Evolutionary conservation across 1,140 invertebrate species (phyloP), one percentile per base, ranked within the genome.

Genomic region (Portunus trituberculatus): DNA sequence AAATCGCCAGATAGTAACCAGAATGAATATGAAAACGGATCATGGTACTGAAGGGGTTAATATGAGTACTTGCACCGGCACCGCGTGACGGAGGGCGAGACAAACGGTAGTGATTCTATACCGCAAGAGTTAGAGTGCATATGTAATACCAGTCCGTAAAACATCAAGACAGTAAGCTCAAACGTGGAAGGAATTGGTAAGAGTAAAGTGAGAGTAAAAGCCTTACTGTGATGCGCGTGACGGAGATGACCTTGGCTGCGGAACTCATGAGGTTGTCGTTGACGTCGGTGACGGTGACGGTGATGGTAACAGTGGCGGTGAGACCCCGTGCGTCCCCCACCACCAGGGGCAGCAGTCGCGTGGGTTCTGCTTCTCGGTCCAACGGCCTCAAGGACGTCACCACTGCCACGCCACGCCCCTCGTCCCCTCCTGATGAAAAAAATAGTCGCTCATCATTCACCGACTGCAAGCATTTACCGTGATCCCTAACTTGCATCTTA

Each of bases 281-380:
- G 29, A 88, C n/a, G 83, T 96, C 95, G 32, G 92, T 83, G 7
- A 96, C 84, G 20, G 83, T 91, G 95, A 96, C 91, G 31, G 96
- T 89, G 91, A 96, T 39, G 25, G 96, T 95, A 67, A 83, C 94
- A 7, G 96, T 96, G 1, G 98, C 97, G 1, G 98, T 98, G 96
- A 98, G 97, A 0, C 98, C 98, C 96, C 98, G 98, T 0, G 98
- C 98, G 97, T 99, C 99, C 96, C 98, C 98, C 0, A 98, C 98
- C 96, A 99, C 98, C 8, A 99, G 97, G 0, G 98, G 98, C 93
- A 99, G 97, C 96, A 98, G 98, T 96, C 98, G 97, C 96, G 98
- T 99, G 97, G 99, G 98, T 0, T 98, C 99, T 96, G 98, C 97
- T 67, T 96, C 96, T 4, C 96, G 91, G 94, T 96, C 96, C 59